Percentiles rank a stretch among this genome's conserved stretches.
These are phyloP conservation scores for Halcyon leucocephala DNA, from an alignment of 2,797 vertebrate species.

Conservation along the genomic window DNA sequence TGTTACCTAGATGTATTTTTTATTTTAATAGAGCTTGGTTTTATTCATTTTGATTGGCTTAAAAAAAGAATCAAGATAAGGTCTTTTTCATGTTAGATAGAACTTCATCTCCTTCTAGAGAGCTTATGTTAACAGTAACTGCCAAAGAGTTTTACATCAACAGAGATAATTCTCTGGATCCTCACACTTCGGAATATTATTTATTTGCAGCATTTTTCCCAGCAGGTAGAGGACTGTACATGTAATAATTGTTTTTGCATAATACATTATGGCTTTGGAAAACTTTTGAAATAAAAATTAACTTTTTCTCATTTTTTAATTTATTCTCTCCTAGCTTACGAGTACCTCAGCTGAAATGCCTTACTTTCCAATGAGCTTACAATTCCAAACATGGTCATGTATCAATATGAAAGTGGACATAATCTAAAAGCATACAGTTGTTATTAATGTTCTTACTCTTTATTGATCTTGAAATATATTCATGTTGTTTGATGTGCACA, in stretches of 20 bases:
- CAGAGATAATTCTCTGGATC: neutral
- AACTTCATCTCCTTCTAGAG: neutral
- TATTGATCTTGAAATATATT: neutral
- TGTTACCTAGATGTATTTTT: neutral
- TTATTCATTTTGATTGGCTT: neutral
- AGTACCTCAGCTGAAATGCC: neutral
- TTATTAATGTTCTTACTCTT: neutral
- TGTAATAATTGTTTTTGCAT: neutral
- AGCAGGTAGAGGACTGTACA: neutral
- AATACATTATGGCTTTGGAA: neutral
- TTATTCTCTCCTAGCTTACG: neutral
- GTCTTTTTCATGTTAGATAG: neutral
- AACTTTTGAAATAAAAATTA: neutral
- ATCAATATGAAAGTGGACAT: neutral
- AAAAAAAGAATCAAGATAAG: neutral
- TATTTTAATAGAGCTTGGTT: neutral
- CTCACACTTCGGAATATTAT: neutral
- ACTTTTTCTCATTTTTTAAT: constrained; percentile 2
- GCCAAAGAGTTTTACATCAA: neutral
- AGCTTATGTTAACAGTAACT: neutral
- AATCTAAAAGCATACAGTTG: neutral
- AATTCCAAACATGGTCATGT: neutral
- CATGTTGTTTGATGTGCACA: neutral
- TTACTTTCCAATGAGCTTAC: neutral
- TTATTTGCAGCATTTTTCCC: neutral